A percentile compares a stretch with the other conserved stretches of the same genome.
Evolutionary conservation across 2,797 vertebrate genomes (phyloP).

Genomic region (Chelidonichthys spinosus): DNA sequence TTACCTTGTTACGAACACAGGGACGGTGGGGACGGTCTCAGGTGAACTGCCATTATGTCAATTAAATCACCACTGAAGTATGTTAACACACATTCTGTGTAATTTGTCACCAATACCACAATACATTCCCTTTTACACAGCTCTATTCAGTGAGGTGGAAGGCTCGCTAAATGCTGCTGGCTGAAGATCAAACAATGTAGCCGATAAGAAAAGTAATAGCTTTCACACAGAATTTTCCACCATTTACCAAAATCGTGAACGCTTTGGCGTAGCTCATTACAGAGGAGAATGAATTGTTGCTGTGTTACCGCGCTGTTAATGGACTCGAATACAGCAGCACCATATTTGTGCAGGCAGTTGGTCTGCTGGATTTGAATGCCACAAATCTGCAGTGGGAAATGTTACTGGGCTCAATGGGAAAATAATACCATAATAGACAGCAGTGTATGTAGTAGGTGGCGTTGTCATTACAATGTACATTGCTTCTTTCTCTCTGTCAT

Average conservation of each 20-base stretch:
- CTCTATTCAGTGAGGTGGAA: slow-evolving; percentile 9
- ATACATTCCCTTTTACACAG: slow-evolving; percentile 8
- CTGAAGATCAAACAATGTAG: neutral
- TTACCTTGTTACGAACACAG: slow-evolving; percentile 2
- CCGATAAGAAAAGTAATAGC: slow-evolving; percentile 21
- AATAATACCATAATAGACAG: slow-evolving; percentile 16
- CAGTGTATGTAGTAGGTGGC: neutral
- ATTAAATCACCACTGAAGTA: neutral
- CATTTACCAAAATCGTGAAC: slow-evolving; percentile 5
- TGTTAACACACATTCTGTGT: neutral
- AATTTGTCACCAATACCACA: slow-evolving; percentile 24
- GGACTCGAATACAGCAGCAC: neutral
- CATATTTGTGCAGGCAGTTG: slow-evolving; percentile 25
- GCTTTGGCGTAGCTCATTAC: neutral
- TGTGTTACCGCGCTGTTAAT: slow-evolving; percentile 26
- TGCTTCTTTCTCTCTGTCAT: slow-evolving; percentile 9
- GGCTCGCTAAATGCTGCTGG: neutral
- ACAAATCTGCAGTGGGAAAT: neutral
- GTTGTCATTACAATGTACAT: neutral
- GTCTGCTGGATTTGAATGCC: slow-evolving; percentile 18
- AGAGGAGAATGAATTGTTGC: slow-evolving; percentile 30
- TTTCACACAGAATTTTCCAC: slow-evolving; percentile 14
- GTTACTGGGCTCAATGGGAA: slow-evolving; percentile 1
- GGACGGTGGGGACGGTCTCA: neutral
- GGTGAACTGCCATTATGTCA: neutral